phyloP scores from a whole-genome alignment of 2,888 invertebrate genomes.

The Metellina segmentata region DNA sequence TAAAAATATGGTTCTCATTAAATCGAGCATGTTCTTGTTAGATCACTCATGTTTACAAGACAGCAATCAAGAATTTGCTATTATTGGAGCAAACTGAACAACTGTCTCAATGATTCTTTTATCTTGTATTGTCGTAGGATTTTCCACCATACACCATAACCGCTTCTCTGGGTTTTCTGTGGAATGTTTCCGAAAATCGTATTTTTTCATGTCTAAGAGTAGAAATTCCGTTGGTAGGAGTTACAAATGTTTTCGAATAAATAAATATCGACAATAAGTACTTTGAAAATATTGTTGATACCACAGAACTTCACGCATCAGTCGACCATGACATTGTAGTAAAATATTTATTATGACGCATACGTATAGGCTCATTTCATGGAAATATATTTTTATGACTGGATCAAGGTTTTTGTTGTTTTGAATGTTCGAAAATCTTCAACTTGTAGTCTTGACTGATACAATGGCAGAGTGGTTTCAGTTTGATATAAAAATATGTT shows the following conservation, averaged over 20 bases:
- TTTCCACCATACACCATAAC: not conserved
- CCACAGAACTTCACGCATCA: not conserved
- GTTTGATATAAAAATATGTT: too few relatives aligned
- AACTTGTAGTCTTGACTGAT: not conserved
- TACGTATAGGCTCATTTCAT: not conserved
- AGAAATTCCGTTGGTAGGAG: not conserved
- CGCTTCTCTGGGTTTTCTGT: not conserved
- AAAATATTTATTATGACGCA: not conserved
- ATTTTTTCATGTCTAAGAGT: not conserved
- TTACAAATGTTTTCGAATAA: not conserved
- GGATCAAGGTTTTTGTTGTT: not conserved
- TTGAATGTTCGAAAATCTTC: not conserved
- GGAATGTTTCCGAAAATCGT: not conserved
- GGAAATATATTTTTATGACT: not conserved
- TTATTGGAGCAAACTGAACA: not conserved
- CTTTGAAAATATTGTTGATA: not conserved
- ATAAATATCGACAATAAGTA: not conserved
- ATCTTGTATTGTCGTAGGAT: not conserved
- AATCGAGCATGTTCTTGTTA: too few relatives aligned
- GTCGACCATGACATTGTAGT: not conserved
- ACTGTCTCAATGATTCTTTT: not conserved
- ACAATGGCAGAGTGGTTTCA: too few relatives aligned
- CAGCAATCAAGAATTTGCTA: not conserved
- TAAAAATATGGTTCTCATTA: too few relatives aligned
- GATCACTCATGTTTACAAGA: too few relatives aligned